phyloP scores from a whole-genome alignment of 2,888 invertebrate genomes.

The Acleris cristana region DNA sequence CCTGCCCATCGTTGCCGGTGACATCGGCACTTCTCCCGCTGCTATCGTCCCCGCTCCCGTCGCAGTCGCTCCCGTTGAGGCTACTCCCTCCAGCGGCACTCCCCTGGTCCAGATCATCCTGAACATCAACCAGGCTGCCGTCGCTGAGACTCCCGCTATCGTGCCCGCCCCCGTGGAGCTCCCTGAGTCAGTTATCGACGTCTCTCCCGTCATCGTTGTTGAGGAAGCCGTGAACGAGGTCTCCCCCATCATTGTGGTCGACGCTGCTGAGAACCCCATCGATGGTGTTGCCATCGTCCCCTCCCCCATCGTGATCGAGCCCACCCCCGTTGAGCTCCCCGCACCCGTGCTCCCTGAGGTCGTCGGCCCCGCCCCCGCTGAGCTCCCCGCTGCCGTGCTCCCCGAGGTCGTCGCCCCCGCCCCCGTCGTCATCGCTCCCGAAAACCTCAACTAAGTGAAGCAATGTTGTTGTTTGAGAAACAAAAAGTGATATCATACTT shows the following conservation, averaged over 20 bases:
- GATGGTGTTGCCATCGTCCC: slow-evolving; percentile 33
- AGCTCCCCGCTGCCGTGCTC: slow-evolving; percentile 18
- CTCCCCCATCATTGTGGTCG: slow-evolving; percentile 32
- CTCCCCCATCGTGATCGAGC: slow-evolving; percentile 24
- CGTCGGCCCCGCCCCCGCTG: slow-evolving; percentile 4
- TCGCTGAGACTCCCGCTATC: slow-evolving; percentile 40
- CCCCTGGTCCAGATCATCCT: slow-evolving; percentile 54
- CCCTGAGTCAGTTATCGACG: slow-evolving; percentile 29
- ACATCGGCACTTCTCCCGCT: slow-evolving; percentile 7
- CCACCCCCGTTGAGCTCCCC: slow-evolving; percentile 20
- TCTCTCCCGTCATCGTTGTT: slow-evolving; percentile 34
- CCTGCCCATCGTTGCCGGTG: slow-evolving; percentile 22
- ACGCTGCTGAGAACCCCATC: slow-evolving; percentile 34
- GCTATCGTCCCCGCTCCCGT: slow-evolving; percentile 32
- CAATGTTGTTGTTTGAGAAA: slow-evolving; percentile 3
- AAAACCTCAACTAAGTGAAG: slow-evolving; percentile 24
- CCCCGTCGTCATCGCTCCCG: slow-evolving; percentile 27
- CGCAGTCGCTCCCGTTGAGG: slow-evolving; percentile 32
- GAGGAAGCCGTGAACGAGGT: slow-evolving; percentile 26
- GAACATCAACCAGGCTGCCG: slow-evolving; percentile 48
- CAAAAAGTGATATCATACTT: not conserved
- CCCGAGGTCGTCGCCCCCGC: slow-evolving; percentile 14
- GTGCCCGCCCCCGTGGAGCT: slow-evolving; percentile 34
- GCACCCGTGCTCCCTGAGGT: slow-evolving; percentile 32
- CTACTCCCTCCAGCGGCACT: slow-evolving; percentile 38